Base-by-base conservation (phyloP, 64 coral and sea anemone species). In the Hydrozoanthus tunicans region DNA sequence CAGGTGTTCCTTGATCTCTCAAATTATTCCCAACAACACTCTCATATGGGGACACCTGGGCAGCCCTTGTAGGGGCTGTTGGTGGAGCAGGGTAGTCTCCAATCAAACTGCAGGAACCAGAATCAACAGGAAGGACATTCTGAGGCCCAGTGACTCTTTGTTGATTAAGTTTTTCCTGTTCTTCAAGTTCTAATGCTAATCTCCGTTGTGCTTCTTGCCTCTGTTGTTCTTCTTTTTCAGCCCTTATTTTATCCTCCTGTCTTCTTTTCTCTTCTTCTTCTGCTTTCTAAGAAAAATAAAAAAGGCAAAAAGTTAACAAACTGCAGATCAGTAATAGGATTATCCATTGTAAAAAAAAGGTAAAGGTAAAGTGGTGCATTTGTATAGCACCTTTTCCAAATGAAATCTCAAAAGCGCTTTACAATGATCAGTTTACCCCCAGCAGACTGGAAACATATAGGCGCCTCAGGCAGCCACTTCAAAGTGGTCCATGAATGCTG, bases 51-150 rank as follows among this genome's bases (percentile, higher is more conserved):
- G 32, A 2, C 32, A 43, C 32, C 0, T 1, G 32, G 12, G 60
- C 43, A 81, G 88, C 15, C 52, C 23, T 71, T 60, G 24, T 91
- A 15, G 70, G 55, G 15, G 24, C 92, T 20, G 58, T 65, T 53
- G 70, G 92, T 56, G 95, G 90, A 7, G 78, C 62, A 51, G 92
- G 95, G 32, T 88, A 97, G 52, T 97, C 84, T 3, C 92, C 95
- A 85, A 97, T 97, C 6, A 90, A 86, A 6, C 25, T 7, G 91
- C 74, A n/a, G 27, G 62, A 80, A 43, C 67, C 11, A 72, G 81
- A 9, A 24, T 59, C 3, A 70, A 59, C 57, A 9, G 56, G 56
- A 17, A 32, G 53, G 51, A 62, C 60, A 27, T 77, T 51, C 25
- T 74, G 15, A 8, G n/a, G 61, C 13, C 5, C 14, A 3, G 10